Evolutionary conservation across 2,113 vertebrate genomes (phyloP).

Genomic region (Cricetomys ansorgei): DNA sequence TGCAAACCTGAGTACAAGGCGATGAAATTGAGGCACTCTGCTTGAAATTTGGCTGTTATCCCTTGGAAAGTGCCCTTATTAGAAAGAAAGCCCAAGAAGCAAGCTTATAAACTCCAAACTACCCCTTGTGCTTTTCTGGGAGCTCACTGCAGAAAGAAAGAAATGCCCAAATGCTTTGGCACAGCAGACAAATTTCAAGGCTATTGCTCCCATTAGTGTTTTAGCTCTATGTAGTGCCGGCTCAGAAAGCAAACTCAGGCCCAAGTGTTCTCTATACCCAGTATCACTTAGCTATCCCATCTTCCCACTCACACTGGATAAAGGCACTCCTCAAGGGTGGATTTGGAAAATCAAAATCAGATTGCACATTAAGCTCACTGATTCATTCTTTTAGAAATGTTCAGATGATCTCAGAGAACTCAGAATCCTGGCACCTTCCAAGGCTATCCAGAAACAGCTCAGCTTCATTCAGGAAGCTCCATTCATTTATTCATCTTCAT

Average conservation of each 20-base stretch:
- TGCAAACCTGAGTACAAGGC: background rate
- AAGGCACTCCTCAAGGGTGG: background rate
- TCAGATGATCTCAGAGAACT: background rate
- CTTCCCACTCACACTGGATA: background rate
- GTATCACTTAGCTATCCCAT: background rate
- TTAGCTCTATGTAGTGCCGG: slow-evolving; percentile 39
- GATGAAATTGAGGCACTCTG: background rate
- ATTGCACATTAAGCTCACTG: background rate
- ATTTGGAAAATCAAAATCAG: slow-evolving; percentile 26
- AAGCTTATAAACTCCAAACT: background rate
- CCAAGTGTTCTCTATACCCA: background rate
- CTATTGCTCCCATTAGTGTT: slow-evolving; percentile 2
- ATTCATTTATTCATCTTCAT: too few relatives aligned
- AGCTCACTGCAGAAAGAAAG: background rate
- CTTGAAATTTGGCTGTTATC: background rate
- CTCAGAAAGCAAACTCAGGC: background rate
- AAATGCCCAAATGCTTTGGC: background rate
- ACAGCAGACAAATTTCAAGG: background rate
- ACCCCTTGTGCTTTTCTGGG: background rate
- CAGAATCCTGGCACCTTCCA: background rate
- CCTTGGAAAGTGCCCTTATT: background rate
- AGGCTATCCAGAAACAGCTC: background rate
- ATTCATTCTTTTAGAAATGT: background rate
- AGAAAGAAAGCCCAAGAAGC: background rate
- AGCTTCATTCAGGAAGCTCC: background rate